phyloP scores from a whole-genome alignment of 2,797 vertebrate genomes.

The Prionace glauca region DNA sequence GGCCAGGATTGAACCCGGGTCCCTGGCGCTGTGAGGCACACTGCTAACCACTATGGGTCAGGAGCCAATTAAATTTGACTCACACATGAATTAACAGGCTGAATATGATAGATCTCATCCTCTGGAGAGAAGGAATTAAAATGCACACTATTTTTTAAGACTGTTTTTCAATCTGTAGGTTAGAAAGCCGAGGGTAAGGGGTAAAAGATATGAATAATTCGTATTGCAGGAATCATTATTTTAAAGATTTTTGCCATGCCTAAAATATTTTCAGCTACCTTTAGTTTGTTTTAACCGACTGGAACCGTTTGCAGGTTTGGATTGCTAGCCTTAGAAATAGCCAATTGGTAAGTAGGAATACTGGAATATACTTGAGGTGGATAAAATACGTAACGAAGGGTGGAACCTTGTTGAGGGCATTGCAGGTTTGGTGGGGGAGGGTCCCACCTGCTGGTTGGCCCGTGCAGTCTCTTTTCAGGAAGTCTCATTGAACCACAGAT shows the following conservation, averaged over 20 bases:
- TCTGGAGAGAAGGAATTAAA: neutral
- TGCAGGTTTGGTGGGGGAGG: too few relatives aligned
- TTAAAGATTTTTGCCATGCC: neutral
- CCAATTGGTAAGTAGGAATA: neutral
- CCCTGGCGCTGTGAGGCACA: too few relatives aligned
- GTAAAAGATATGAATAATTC: neutral
- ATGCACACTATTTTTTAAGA: neutral
- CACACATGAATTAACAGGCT: neutral
- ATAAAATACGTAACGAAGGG: neutral
- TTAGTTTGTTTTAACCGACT: neutral
- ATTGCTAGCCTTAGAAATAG: neutral
- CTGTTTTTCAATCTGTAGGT: neutral
- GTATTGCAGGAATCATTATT: neutral
- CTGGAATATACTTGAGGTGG: neutral
- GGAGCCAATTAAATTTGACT: neutral
- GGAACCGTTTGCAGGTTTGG: neutral
- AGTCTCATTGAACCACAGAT: too few relatives aligned
- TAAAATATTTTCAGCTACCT: neutral
- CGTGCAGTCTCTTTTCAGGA: too few relatives aligned
- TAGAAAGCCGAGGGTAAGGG: neutral
- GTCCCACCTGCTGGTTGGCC: too few relatives aligned
- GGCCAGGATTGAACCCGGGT: too few relatives aligned
- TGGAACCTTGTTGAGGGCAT: too few relatives aligned
- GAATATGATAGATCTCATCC: neutral
- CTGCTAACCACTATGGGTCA: neutral